phyloP scores from a whole-genome alignment of 2,113 vertebrate genomes.

The Tyto alba region DNA sequence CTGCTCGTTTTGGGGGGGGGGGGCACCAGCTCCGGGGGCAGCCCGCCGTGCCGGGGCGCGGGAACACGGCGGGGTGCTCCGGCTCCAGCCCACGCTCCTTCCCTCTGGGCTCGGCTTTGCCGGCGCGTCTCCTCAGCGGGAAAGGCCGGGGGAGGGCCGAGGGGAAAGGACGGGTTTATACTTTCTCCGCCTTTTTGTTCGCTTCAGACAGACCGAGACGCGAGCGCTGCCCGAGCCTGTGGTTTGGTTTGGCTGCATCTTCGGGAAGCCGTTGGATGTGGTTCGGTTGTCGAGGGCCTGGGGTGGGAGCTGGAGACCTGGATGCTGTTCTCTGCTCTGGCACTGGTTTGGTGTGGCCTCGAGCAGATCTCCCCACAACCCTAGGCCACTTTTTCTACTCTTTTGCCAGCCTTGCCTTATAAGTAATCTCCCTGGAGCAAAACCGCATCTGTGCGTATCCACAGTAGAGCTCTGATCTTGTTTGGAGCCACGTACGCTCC shows the following conservation, averaged over 20 bases:
- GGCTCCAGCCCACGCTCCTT: accelerated
- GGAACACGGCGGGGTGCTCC: accelerated
- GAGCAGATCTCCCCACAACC: neutral
- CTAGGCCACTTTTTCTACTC: neutral
- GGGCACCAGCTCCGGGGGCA: too few relatives aligned
- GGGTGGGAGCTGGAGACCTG: constrained; percentile 17
- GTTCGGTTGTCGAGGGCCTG: neutral
- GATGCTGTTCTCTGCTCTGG: neutral
- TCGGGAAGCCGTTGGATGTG: neutral
- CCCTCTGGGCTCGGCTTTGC: neutral
- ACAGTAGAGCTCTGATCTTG: neutral
- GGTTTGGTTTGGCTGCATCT: neutral
- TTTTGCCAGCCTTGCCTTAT: neutral
- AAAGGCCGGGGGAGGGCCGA: neutral
- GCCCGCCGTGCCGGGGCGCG: too few relatives aligned
- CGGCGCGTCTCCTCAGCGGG: neutral
- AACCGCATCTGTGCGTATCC: neutral
- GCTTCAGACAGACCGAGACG: neutral
- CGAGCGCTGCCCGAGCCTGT: neutral
- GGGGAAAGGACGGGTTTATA: neutral
- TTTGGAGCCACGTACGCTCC: neutral
- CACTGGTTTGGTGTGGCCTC: neutral
- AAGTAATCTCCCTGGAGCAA: neutral
- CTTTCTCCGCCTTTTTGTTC: neutral
- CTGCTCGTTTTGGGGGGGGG: too few relatives aligned